Evolutionary conservation across 1,140 invertebrate genomes (phyloP).

Genomic region (Eurosta solidaginis): DNA sequence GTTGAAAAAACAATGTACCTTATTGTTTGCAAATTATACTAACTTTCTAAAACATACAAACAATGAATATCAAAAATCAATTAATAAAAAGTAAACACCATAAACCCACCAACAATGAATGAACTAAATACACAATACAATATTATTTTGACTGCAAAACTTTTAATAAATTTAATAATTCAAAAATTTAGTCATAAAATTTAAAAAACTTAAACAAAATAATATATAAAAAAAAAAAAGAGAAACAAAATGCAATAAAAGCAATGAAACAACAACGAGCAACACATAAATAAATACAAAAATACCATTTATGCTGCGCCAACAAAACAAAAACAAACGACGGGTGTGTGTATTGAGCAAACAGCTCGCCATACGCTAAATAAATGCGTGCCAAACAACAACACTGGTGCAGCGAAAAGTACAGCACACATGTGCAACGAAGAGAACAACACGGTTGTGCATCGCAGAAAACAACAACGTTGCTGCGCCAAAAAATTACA

Average conservation of each 20-base stretch:
- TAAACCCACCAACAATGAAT: conserved; percentile 14
- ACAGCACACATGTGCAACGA: background rate
- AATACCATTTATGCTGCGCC: background rate
- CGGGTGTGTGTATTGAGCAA: background rate
- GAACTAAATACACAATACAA: background rate
- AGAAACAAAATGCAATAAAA: conserved; percentile 30
- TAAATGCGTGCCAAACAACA: too few relatives aligned
- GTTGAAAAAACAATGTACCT: too few relatives aligned
- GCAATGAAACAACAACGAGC: conserved; percentile 6
- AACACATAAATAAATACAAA: background rate
- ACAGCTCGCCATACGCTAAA: too few relatives aligned
- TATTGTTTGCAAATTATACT: background rate
- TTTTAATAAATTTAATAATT: too few relatives aligned
- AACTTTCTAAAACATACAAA: too few relatives aligned
- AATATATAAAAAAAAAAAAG: background rate
- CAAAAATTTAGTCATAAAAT: background rate
- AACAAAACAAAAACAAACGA: background rate
- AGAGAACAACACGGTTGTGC: background rate
- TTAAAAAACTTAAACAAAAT: background rate
- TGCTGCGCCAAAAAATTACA: background rate
- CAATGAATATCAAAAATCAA: conserved; percentile 17
- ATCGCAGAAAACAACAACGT: background rate
- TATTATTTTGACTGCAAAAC: conserved; percentile 42
- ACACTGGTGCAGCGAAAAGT: background rate
- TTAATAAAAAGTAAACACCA: conserved; percentile 33